Percentiles rank a stretch among this genome's conserved stretches.
These are phyloP conservation scores for Agriopis leucophaearia DNA, from an alignment of 2,888 invertebrate genomes.

Conservation along the genomic window DNA sequence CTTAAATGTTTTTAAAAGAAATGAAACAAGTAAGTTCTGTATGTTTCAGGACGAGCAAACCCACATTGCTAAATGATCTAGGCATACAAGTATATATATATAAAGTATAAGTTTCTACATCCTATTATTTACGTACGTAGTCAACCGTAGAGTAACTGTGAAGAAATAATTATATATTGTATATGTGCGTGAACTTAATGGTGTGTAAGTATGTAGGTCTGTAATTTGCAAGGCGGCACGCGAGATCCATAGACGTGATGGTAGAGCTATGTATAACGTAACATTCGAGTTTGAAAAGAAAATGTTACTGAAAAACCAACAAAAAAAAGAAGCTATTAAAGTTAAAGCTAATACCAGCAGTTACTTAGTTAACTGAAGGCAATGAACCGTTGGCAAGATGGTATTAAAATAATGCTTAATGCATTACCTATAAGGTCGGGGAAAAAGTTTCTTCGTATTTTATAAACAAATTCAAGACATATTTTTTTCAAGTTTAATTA, in stretches of 20 bases:
- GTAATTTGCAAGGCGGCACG: slow-evolving; percentile 42
- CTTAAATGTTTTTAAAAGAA: background rate
- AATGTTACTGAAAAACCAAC: background rate
- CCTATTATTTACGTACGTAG: slow-evolving; percentile 41
- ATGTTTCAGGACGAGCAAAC: background rate
- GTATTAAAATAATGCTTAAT: background rate
- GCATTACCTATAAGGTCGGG: too few relatives aligned
- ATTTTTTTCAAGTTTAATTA: too few relatives aligned
- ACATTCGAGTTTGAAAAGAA: slow-evolving; percentile 2
- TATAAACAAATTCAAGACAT: too few relatives aligned
- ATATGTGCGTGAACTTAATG: slow-evolving; percentile 48
- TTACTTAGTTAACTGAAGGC: too few relatives aligned
- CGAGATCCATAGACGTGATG: slow-evolving; percentile 40
- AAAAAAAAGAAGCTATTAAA: background rate
- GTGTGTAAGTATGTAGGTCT: slow-evolving; percentile 45
- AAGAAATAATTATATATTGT: slow-evolving; percentile 44
- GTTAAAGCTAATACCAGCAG: background rate
- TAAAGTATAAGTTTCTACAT: slow-evolving; percentile 39
- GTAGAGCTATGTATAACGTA: slow-evolving; percentile 21
- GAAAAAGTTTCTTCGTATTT: too few relatives aligned
- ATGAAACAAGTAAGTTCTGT: background rate
- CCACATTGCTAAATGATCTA: slow-evolving; percentile 10
- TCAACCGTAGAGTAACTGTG: slow-evolving; percentile 46
- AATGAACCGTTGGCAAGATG: too few relatives aligned
- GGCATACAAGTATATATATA: slow-evolving; percentile 2